These are phyloP conservation scores for Blastomussa wellsi DNA, from an alignment of 92 coral and sea anemone genomes.

Conservation along the genomic window DNA sequence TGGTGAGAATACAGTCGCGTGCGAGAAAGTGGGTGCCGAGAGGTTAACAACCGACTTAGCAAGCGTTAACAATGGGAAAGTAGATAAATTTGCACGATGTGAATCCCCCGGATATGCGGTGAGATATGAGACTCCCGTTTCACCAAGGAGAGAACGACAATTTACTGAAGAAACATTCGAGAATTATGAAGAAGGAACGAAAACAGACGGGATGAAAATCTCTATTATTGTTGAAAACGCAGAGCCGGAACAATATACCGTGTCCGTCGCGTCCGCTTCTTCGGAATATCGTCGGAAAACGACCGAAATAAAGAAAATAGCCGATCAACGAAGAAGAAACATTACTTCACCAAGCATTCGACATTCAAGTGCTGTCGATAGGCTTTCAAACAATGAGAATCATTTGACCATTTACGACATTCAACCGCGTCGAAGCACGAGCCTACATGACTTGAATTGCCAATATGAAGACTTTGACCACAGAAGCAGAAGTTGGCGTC, in stretches of 20 bases:
- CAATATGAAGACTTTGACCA: neutral
- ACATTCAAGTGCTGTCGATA: conserved; percentile 2
- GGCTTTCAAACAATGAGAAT: neutral
- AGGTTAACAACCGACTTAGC: neutral
- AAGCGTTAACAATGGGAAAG: conserved; percentile 2
- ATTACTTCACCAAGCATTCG: conserved; percentile 9
- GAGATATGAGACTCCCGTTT: neutral
- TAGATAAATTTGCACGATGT: neutral
- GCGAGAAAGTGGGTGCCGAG: neutral
- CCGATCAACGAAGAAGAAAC: conserved; percentile 22
- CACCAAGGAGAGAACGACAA: neutral
- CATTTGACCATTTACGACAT: neutral
- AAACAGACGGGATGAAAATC: neutral
- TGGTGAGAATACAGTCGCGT: neutral
- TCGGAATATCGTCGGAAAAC: conserved; percentile 54
- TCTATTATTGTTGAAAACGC: neutral
- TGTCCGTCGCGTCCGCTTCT: conserved; percentile 39
- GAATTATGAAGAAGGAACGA: neutral
- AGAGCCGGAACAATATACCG: conserved; percentile 19
- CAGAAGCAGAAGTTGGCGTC: neutral
- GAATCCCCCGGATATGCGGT: neutral
- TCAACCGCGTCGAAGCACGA: conserved; percentile 7
- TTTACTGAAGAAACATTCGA: neutral
- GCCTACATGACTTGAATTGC: conserved; percentile 1
- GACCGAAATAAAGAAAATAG: conserved; percentile 56